Base-by-base conservation (phyloP, 92 coral and sea anemone species). In the Muricea muricata region DNA sequence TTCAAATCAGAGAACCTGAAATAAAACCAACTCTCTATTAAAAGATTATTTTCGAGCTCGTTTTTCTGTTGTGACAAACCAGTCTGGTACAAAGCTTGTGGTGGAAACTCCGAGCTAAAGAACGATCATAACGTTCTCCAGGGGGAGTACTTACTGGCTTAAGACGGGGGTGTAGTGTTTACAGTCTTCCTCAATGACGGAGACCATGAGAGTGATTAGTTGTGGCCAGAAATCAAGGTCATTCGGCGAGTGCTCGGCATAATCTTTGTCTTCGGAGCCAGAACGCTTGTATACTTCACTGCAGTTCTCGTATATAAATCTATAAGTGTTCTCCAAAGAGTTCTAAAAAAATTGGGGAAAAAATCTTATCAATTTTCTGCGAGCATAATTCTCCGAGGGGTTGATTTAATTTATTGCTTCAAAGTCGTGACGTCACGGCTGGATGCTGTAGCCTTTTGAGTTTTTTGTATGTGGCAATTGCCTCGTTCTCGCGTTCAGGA, bases 211-310 rank as follows among this genome's bases (percentile, higher is more conserved):
- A 7, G 99, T 94, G 39, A 97, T 97, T 30, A 97, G 84, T 72
- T 97, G 94, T n/a, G 99, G 99, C 99, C 99, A 97, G 84, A 97
- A 97, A 84, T 94, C 99, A 81, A 94, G 89, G n/a, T 97, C 98
- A 25, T 94, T 97, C 1, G 97, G 87, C 31, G 89, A 92, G n/a
- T 31, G 75, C 14, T 83, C 91, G 21, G 46, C 73, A 21, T 81
- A 77, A 0, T 94, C 97, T 0, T 79, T 78, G 35, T 78, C 55
- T 9, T 73, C 47, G 4, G 80, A 54, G 26, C 86, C 86, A 63
- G 94, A 97, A 14, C 94, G 87, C 41, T 97, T 98, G 63, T 97
- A 97, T 77, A 97, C 58, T 33, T 90, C 94, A 15, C 92, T 89
- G 48, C 99, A 97, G 92, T 97, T 97, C 65, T 97, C 93, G 78